These are phyloP conservation scores for Orchesella cincta DNA, from an alignment of 1,140 invertebrate genomes.

Conservation along the genomic window DNA sequence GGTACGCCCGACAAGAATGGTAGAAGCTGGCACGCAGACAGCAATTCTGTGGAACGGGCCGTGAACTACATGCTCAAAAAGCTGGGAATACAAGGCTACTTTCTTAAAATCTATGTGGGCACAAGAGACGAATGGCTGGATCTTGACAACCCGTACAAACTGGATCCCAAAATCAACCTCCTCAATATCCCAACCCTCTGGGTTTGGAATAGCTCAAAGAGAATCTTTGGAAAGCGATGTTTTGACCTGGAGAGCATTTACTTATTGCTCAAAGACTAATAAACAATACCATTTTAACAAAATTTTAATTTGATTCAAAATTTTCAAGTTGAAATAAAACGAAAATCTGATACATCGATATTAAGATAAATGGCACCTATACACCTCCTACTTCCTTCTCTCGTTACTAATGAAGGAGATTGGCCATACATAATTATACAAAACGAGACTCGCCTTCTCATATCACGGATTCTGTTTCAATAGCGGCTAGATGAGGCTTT, in stretches of 20 bases:
- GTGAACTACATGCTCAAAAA: constrained; percentile 18
- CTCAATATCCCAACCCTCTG: constrained; percentile 1
- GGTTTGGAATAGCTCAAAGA: constrained; percentile 14
- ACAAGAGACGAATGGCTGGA: background rate
- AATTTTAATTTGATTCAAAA: background rate
- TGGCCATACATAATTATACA: too few species aligned
- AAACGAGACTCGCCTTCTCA: too few species aligned
- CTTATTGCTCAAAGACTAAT: background rate
- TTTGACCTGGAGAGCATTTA: constrained; percentile 1
- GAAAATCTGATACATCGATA: background rate
- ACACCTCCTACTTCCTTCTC: too few species aligned
- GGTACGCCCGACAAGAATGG: constrained; percentile 8
- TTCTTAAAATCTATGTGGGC: constrained; percentile 17
- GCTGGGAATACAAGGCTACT: background rate
- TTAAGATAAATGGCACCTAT: background rate
- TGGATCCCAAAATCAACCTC: background rate
- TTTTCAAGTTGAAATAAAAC: background rate
- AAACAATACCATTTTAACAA: background rate
- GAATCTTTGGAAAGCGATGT: background rate
- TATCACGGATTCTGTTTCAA: too few species aligned
- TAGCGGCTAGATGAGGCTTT: background rate
- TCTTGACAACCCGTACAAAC: background rate
- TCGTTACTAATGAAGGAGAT: too few species aligned
- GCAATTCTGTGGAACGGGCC: constrained; percentile 10
- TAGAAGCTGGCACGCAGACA: constrained; percentile 7